Base-by-base conservation (phyloP, 2,113 vertebrate genomes). In the Gasterosteus aculeatus region DNA sequence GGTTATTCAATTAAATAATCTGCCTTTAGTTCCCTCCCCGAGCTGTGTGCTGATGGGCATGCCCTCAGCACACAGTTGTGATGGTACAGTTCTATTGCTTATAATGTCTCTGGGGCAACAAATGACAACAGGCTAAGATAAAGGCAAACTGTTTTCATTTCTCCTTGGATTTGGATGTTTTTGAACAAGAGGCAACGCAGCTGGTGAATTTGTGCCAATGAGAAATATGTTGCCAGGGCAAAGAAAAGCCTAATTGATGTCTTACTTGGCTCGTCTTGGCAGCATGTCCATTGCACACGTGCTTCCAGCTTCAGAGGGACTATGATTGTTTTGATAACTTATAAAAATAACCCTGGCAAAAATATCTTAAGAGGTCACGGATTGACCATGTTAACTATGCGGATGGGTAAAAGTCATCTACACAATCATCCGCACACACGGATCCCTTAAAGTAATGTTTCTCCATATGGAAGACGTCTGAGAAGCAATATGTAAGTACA, bases 1-100 rank as follows among this genome's bases (percentile, higher is more conserved):
- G 69, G 77, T 85, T 82, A 57, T 73, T 82, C 58, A 69, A 35
- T 53, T 75, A 84, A 64, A 80, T 79, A 78, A 83, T 41, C 69
- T 53, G 22, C 15, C 42, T 22, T 75, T 72, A 47, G 82, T 53
- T 63, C 26, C 69, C 46, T 26, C 77, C 51, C 11, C 7, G 22
- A 73, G 22, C 51, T 67, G 56, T 31, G 41, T 62, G 65, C 67
- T 69, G 72, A 67, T 67, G 35, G 19, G 38, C 49, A 59, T 72
- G 58, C 29, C 80, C 75, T 80, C 47, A 58, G 82, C n/a, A n/a
- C n/a, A n/a, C n/a, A 76, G 76, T 60, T 10, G 26, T 56, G 16
- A 75, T 69, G 22, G 59, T 46, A 29, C 46, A 39, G 26, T 74
- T 83, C 19, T 62, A 69, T 75, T 82, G 67, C 53, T 78, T 63